Evolutionary conservation across 2,888 invertebrate species (phyloP), one percentile per base, ranked within the genome.

Genomic region (Kryphioiulus occultus): DNA sequence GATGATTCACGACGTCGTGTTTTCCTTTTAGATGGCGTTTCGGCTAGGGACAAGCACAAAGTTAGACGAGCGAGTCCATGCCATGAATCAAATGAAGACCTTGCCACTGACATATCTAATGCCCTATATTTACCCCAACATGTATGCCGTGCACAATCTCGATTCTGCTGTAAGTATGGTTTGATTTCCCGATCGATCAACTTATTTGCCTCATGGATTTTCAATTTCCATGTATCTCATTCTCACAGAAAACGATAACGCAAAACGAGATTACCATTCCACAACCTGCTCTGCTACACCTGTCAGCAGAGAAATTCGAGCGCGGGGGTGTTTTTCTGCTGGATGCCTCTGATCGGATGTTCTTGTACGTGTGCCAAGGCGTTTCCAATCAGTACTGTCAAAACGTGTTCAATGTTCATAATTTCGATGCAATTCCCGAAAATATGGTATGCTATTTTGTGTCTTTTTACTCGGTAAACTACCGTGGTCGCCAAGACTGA

Each of bases 31-130:
- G 97, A 93, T 94, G 90, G 97, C 98, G 19, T 98, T 99, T 93
- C 94, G 98, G 90, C 95, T 96, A 88, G 97, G 98, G 89, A 95
- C 95, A 19, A 96, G 96, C 91, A 97, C 98, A 2, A 95, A 96
- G 59, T 93, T 99, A 87, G 99, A 99, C 93, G 98, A 99, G 92
- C 94, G 99, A 88, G 95, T 98, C 53, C 96, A 95, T 91, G 96
- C 97, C 87, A 97, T 99, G 98, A 96, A 97, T 92, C 95, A 95
- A 92, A 95, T 99, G 94, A 99, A 99, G 93, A 95, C 95, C 68
- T 92, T 96, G 90, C 99, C 99, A 12, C 93, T 98, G 87, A 92
- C 93, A 89, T 94, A 95, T 91, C 93, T 99, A 39, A 94, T 99
- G 91, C 96, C 96, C 91, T 94, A 93, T 89, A 94, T 98, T 89